Evolutionary conservation across 2,797 vertebrate species (phyloP).

Genomic region (Neosilurus hyrtlii): DNA sequence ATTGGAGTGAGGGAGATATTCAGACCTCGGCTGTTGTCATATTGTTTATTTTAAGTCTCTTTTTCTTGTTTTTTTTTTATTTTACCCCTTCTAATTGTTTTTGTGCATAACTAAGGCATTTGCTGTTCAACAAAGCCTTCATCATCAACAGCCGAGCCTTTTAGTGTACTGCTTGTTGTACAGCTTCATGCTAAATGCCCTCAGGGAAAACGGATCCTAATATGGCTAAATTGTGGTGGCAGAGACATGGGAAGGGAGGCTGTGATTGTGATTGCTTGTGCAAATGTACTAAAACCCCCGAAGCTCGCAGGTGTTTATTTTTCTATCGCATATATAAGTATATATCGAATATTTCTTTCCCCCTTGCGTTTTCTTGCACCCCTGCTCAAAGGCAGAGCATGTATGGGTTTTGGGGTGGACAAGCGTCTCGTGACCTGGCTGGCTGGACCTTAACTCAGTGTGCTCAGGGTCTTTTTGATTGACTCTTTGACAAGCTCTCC

Average conservation of each 20-base stretch:
- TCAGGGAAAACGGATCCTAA: constrained; percentile 20
- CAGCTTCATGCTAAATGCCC: constrained; percentile 47
- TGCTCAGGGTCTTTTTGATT: constrained; percentile 64
- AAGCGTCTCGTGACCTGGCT: constrained; percentile 44
- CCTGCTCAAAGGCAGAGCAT: constrained; percentile 40
- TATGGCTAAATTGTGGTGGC: constrained; percentile 17
- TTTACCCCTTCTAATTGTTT: constrained; percentile 23
- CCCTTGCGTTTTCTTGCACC: constrained; percentile 16
- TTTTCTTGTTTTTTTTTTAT: neutral
- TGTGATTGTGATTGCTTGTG: constrained; percentile 30
- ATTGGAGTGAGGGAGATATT: neutral
- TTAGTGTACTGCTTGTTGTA: constrained; percentile 15
- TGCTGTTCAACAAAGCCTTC: constrained; percentile 22
- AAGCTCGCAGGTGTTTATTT: constrained; percentile 15
- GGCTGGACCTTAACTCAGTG: constrained; percentile 41
- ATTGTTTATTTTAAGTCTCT: neutral
- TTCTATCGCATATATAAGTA: neutral
- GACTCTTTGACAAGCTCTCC: constrained; percentile 65
- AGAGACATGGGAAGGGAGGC: neutral
- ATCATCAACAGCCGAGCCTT: constrained; percentile 5
- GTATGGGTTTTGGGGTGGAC: constrained; percentile 41
- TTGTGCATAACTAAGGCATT: constrained; percentile 17
- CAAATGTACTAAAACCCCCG: constrained; percentile 3
- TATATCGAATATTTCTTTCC: constrained; percentile 2
- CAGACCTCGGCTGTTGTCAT: neutral